phyloP scores from a whole-genome alignment of 2,113 vertebrate species.

The Psilopogon haemacephalus region DNA sequence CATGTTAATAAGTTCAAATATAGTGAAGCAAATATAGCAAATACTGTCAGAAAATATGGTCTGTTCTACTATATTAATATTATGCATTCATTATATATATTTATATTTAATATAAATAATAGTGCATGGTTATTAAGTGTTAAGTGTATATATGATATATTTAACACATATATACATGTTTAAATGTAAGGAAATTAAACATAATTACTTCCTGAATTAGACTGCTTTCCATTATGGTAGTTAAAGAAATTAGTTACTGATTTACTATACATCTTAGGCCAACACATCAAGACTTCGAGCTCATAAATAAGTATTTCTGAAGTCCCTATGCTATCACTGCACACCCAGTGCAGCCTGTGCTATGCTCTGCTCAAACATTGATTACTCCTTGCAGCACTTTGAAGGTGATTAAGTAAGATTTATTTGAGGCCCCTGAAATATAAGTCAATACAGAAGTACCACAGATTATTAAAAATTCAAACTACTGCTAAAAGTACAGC shows the following conservation, averaged over 20 bases:
- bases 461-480: not conserved
- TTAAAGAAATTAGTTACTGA: not conserved
- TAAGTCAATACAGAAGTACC: not conserved
- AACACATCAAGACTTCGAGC: not conserved
- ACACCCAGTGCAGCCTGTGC: not conserved
- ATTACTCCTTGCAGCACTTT: not conserved
- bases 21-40: not conserved
- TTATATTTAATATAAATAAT: not conserved
- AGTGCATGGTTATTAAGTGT: not conserved
- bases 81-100: not conserved
- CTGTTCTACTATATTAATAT: not conserved
- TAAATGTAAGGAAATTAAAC: constrained; percentile 2
- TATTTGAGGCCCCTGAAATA: not conserved
- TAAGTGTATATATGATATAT: not conserved
- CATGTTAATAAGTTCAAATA: constrained; percentile 33
- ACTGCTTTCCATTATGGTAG: not conserved
- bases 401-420: not conserved
- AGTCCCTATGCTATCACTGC: not conserved
- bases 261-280: not conserved
- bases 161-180: not conserved
- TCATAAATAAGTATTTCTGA: not conserved
- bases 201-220: not conserved
- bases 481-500: not conserved
- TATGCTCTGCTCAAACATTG: not conserved
- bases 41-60: not conserved